Base-by-base conservation (phyloP, 1,140 invertebrate species). In the Euwallacea similis region DNA sequence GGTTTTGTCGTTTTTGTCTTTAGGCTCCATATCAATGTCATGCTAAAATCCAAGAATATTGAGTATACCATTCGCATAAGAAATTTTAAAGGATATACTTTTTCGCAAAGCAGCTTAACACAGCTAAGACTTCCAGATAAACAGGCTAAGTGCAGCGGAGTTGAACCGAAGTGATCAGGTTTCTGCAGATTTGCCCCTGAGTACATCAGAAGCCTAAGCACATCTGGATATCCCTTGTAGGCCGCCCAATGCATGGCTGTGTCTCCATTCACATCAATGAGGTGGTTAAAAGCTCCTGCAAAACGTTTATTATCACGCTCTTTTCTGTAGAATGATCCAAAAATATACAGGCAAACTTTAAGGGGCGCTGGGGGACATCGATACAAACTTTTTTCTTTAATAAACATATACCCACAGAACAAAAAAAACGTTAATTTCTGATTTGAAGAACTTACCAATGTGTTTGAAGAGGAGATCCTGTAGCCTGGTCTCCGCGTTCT, bases 201-300 rank as follows among this genome's bases (percentile, higher is more conserved):
- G 79, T 96, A 95, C 80, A 96, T 94, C n/a, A 97, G 83, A 58
- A 97, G 81, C 56, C 91, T 87, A 74, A 96, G 94, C 59, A 96
- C 80, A 77, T 96, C 94, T 0, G 92, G 88, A 77, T 95, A 92
- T 0, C 94, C 94, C 84, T 97, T 97, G 80, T 96, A 96, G 2
- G 92, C 92, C 0, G 94, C 94, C 95, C 95, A 97, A 77, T 97
- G 94, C 6, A 96, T 82, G 0, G 94, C 94, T 6, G 93, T 95
- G 75, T 97, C 94, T 0, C 95, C 94, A 80, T 96, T 96, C 73
- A 94, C 93, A 78, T 97, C 94, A 7, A 92, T 91, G 4, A 96
- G 81, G 78, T 94, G 89, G 70, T 94, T 90, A 0, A 92, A 83
- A 89, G 83, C 10, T 91, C 93, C 62, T 71, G 15, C 2, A 62